Conservation (phyloP, 1,140 invertebrate genomes). For the Pogonomyrmex barbatus region DNA sequence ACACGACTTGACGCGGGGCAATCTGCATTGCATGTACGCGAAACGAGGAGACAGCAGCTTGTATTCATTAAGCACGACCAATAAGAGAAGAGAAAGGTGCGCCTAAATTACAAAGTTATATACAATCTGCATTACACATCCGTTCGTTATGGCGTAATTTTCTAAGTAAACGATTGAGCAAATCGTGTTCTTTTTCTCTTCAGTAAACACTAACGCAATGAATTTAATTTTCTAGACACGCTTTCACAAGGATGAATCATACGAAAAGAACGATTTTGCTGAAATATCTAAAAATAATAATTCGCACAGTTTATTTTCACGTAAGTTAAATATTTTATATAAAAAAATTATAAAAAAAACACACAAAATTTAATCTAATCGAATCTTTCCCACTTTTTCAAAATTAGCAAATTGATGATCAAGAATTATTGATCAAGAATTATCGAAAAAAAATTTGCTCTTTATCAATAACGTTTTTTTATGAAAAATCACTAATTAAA, state of each 20-base stretch:
- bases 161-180: background rate
- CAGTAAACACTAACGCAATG: too few species aligned
- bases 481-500: background rate
- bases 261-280: too few species aligned
- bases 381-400: background rate
- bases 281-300: too few species aligned
- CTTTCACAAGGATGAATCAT: background rate
- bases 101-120: constrained; percentile 32
- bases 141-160: background rate
- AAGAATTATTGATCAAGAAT: background rate
- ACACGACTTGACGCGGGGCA: constrained; percentile 48
- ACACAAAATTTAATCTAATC: background rate
- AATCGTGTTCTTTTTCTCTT: background rate
- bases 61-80: constrained; percentile 31
- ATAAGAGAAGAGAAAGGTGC: background rate
- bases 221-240: background rate
- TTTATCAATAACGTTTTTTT: background rate
- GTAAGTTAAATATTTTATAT: background rate
- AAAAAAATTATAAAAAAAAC: background rate
- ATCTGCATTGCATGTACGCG: constrained; percentile 21
- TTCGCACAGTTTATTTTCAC: background rate
- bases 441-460: background rate
- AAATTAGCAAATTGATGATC: background rate
- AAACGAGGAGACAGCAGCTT: constrained; percentile 40
- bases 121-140: background rate